Percentiles rank a stretch among this genome's conserved stretches.
Conservation (phyloP, 2,888 invertebrate species). For the Operophtera brumata region DNA sequence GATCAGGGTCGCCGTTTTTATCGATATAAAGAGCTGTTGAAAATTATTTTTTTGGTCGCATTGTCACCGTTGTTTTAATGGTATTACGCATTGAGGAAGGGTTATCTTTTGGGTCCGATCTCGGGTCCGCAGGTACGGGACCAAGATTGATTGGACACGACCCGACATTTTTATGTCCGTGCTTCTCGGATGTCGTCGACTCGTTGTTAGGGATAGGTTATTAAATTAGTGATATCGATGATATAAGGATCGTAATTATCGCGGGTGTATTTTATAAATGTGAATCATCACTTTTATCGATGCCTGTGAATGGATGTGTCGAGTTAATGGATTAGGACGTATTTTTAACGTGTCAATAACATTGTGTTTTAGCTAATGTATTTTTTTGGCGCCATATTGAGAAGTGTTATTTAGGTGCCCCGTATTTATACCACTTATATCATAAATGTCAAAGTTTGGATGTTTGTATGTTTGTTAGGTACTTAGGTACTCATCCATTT, state of each 20-base stretch:
- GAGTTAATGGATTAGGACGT: conserved; percentile 34
- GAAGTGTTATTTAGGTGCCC: no score
- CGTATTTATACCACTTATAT: no score
- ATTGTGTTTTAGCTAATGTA: conserved; percentile 22
- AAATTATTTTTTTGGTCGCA: conserved; percentile 76
- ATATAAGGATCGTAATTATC: conserved; percentile 61
- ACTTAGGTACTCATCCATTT: no score
- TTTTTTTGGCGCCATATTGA: conserved; percentile 9
- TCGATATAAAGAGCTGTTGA: conserved; percentile 71
- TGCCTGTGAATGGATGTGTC: conserved; percentile 48
- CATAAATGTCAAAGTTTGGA: no score
- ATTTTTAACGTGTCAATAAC: conserved; percentile 7
- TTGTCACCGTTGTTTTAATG: conserved; percentile 82
- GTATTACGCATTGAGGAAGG: conserved; percentile 79
- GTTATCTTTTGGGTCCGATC: conserved; percentile 76
- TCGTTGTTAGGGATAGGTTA: conserved; percentile 65
- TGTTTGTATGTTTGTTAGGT: no score
- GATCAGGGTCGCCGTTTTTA: conserved; percentile 32
- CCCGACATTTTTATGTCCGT: conserved; percentile 74
- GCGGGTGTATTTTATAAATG: conserved; percentile 39
- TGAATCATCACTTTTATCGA: conserved; percentile 47
- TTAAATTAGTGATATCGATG: conserved; percentile 73
- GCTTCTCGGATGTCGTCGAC: conserved; percentile 73
- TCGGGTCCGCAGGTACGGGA: conserved; percentile 64
- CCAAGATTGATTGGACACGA: conserved; percentile 76